Percentiles rank a stretch among this genome's conserved stretches.
Evolutionary conservation across 1,140 invertebrate genomes (phyloP).

Genomic region (Eubasilissa regina): DNA sequence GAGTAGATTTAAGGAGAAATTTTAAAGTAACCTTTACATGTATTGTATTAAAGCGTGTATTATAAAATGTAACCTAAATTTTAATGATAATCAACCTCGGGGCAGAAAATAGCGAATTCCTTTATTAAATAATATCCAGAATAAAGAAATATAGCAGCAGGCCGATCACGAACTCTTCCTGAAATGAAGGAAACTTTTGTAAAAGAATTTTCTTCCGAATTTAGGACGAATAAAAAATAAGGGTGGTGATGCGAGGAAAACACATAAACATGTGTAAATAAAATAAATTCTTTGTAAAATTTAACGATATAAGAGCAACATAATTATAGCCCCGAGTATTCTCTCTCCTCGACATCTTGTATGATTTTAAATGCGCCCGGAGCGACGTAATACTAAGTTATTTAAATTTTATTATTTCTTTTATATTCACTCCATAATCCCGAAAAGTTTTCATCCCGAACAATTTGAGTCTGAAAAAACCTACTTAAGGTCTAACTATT

Average conservation of each 20-base stretch:
- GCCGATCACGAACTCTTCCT: constrained; percentile 22
- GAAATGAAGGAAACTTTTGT: constrained; percentile 30
- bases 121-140: constrained; percentile 19
- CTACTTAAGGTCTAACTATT: constrained; percentile 37
- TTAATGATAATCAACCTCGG: background rate
- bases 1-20: too few species aligned
- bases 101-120: background rate
- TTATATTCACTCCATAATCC: constrained; percentile 28
- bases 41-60: background rate
- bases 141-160: constrained; percentile 24
- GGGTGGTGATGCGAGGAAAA: constrained; percentile 24
- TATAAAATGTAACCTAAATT: constrained; percentile 13
- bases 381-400: constrained; percentile 8
- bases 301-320: constrained; percentile 31
- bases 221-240: constrained; percentile 26
- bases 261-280: constrained; percentile 42
- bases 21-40: too few species aligned
- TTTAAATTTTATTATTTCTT: constrained; percentile 43
- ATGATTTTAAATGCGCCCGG: constrained; percentile 25
- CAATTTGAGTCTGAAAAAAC: constrained; percentile 37
- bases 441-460: constrained; percentile 30
- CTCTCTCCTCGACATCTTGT: constrained; percentile 15
- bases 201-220: constrained; percentile 31
- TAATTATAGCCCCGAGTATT: constrained; percentile 35
- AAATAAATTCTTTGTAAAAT: constrained; percentile 38